These are phyloP conservation scores for Champsocephalus gunnari DNA, from an alignment of 2,797 vertebrate species.

Conservation along the genomic window DNA sequence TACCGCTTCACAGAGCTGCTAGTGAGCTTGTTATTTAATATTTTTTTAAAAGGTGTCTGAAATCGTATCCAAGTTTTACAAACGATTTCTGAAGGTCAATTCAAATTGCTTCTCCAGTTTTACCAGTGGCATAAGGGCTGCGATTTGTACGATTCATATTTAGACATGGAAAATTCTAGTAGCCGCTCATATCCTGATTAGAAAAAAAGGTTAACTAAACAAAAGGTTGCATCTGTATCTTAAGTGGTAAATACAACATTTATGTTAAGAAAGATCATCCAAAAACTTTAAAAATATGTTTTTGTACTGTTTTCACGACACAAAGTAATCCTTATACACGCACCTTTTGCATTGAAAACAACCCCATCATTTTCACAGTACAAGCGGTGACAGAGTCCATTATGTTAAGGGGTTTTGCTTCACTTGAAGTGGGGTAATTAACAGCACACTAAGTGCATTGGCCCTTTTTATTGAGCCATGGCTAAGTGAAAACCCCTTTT, in stretches of 20 bases:
- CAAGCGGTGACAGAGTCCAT: slow-evolving; percentile 69
- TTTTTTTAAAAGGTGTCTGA: background rate
- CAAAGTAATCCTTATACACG: slow-evolving; percentile 30
- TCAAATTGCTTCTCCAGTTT: background rate
- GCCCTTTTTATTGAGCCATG: slow-evolving; percentile 71
- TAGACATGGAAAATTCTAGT: background rate
- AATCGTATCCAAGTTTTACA: background rate
- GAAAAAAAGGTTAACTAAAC: background rate
- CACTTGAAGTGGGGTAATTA: slow-evolving; percentile 73
- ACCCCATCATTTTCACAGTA: slow-evolving; percentile 47
- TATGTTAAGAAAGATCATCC: background rate
- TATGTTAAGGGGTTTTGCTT: slow-evolving; percentile 68
- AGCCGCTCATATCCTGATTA: background rate
- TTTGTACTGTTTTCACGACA: slow-evolving; percentile 7
- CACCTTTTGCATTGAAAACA: slow-evolving; percentile 33
- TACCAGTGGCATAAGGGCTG: too few species aligned
- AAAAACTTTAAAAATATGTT: slow-evolving; percentile 14
- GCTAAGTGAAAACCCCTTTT: slow-evolving; percentile 73
- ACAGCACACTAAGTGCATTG: slow-evolving; percentile 69
- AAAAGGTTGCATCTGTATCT: background rate
- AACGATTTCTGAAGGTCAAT: background rate
- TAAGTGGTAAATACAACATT: background rate
- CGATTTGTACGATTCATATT: background rate
- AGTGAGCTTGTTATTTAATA: background rate
- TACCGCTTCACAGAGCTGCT: too few species aligned